Base-by-base conservation (phyloP, 2,113 vertebrate species). In the Lipotes vexillifer region DNA sequence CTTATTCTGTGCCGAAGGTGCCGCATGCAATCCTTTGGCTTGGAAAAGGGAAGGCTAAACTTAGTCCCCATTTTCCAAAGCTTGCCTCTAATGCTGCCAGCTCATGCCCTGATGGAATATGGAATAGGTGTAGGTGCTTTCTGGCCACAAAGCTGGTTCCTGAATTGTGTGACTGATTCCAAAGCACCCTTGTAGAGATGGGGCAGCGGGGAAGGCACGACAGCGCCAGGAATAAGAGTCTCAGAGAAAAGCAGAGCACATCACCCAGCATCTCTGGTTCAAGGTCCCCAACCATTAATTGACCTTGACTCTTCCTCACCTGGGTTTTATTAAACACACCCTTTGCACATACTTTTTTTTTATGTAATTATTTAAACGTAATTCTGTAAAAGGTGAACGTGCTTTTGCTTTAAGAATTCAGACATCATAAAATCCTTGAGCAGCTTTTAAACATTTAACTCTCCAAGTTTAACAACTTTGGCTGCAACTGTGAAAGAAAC, bases 391-490 rank as follows among this genome's bases (percentile, higher is more conserved):
- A 83, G 74, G 17, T 46, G 3, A 38, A 29, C 52, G 27, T 44
- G 20, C 33, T 93, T 95, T 93, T 74, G 23, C 44, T 86, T 75
- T 88, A 66, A 57, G 41, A 81, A 93, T 83, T 93, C 65, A 94
- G 15, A 49, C 31, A 65, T 71, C 36, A 89, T 71, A 82, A 94
- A 96, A 78, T 68, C 20, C 49, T 93, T 71, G 61, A 94, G 18
- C 71, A 97, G 61, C 63, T 85, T 96, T 94, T 65, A 94, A 81
- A 81, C 33, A 49, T 65, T 74, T 78, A 90, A 77, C 9, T 85
- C 96, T 81, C 52, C 59, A 87, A 93, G 29, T 72, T 95, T 57
- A 88, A 89, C 61, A 93, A 65, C 31, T 92, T 85, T 17, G 66
- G 49, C 72, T 82, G 23, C 23, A 77, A 68, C 23, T 84, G 13